phyloP scores from a whole-genome alignment of 1,140 invertebrate genomes.

The Dinoponera quadriceps region DNA sequence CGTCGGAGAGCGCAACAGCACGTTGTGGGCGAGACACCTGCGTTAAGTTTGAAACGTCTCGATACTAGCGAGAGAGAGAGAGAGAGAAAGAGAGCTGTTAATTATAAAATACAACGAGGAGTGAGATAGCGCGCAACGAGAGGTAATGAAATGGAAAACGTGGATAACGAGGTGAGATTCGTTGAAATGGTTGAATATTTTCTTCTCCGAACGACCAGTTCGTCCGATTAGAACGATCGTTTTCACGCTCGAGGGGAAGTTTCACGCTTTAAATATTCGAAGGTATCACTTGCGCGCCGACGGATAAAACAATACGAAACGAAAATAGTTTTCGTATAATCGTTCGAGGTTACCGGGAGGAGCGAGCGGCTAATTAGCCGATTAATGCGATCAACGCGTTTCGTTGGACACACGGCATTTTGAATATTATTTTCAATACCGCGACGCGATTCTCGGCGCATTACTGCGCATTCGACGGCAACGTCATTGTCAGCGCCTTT shows the following conservation, averaged over 20 bases:
- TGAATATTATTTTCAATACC: constrained; percentile 16
- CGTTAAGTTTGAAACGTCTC: background rate
- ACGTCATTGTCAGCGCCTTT: constrained; percentile 40
- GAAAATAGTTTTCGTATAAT: background rate
- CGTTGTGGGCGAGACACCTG: background rate
- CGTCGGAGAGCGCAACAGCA: background rate
- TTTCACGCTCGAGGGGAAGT: background rate
- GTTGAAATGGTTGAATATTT: too few relatives aligned
- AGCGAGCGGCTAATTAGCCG: background rate
- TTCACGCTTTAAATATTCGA: background rate
- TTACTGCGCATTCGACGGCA: constrained; percentile 39
- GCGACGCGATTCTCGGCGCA: background rate
- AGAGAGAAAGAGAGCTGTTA: background rate
- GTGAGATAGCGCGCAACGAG: too few relatives aligned
- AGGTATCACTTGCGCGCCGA: background rate
- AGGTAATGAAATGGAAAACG: too few relatives aligned
- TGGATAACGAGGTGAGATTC: too few relatives aligned
- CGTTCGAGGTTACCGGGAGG: background rate
- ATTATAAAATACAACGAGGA: constrained; percentile 1
- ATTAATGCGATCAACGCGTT: constrained; percentile 25
- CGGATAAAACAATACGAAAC: too few relatives aligned
- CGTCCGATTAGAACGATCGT: background rate
- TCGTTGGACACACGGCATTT: background rate
- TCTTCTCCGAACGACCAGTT: background rate
- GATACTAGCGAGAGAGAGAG: background rate